Percentiles rank a stretch among this genome's conserved stretches.
Conservation (phyloP, 2,797 vertebrate genomes). For the Halcyon smyrnensis region DNA sequence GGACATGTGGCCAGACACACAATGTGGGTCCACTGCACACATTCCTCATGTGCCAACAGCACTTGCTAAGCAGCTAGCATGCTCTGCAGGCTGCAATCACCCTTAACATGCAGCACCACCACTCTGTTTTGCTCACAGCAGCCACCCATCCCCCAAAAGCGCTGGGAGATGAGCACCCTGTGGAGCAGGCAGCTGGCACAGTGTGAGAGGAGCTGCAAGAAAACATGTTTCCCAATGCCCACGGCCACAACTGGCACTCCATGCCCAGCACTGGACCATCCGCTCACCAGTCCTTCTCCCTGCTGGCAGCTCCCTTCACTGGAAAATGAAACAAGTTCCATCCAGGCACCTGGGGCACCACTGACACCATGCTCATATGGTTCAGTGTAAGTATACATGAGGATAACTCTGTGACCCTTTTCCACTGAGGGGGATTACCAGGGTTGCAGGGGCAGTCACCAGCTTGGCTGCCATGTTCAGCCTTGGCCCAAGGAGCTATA, state of each 20-base stretch:
- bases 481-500: neutral
- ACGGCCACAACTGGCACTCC: rapidly evolving
- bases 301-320: neutral
- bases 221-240: neutral
- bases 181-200: neutral
- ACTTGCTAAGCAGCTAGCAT: neutral
- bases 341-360: neutral
- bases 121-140: neutral
- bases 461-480: neutral
- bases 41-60: rapidly evolving
- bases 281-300: rapidly evolving
- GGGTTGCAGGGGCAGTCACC: neutral
- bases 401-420: neutral
- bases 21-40: rapidly evolving
- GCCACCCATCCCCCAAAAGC: neutral
- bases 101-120: rapidly evolving
- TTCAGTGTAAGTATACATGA: neutral
- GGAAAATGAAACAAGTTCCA: neutral
- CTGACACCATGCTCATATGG: rapidly evolving
- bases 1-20: neutral
- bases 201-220: neutral
- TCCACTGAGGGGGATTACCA: neutral
- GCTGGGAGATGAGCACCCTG: neutral
- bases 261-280: neutral
- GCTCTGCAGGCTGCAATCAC: neutral